Percentiles rank a stretch among this genome's conserved stretches.
These are phyloP conservation scores for Cephalopachus bancanus DNA, from an alignment of 2,797 vertebrate genomes.

Conservation along the genomic window DNA sequence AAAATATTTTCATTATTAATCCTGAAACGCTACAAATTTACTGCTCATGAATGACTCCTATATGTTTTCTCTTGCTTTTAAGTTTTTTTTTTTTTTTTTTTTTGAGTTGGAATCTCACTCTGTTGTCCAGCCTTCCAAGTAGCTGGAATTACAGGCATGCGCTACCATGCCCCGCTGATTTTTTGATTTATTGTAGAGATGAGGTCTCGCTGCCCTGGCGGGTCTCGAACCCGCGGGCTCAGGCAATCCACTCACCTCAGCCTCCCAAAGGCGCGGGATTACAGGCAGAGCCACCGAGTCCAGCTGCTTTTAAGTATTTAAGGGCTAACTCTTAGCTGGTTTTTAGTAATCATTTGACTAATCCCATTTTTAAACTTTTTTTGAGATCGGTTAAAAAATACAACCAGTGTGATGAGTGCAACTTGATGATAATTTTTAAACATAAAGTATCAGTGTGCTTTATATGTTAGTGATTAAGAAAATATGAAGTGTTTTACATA, in stretches of 20 bases:
- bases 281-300: too few relatives aligned
- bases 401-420: neutral
- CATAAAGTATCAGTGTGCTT: constrained; percentile 3
- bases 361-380: neutral
- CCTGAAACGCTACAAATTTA: neutral
- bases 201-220: too few relatives aligned
- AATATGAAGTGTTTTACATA: constrained; percentile 1
- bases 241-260: too few relatives aligned
- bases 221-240: too few relatives aligned
- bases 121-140: too few relatives aligned
- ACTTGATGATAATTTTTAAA: neutral
- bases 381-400: neutral
- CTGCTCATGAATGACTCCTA: neutral
- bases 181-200: too few relatives aligned
- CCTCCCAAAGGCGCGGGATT: too few relatives aligned
- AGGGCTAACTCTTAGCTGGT: neutral
- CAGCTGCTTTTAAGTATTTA: too few relatives aligned
- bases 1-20: neutral
- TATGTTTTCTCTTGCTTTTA: neutral
- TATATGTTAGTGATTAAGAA: neutral
- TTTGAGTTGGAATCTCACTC: too few relatives aligned
- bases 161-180: too few relatives aligned
- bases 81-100: too few relatives aligned
- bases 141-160: too few relatives aligned
- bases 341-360: neutral